Conservation (phyloP, 35 echinoderm and acorn worm genomes). For the Ophioderma brevispina region DNA sequence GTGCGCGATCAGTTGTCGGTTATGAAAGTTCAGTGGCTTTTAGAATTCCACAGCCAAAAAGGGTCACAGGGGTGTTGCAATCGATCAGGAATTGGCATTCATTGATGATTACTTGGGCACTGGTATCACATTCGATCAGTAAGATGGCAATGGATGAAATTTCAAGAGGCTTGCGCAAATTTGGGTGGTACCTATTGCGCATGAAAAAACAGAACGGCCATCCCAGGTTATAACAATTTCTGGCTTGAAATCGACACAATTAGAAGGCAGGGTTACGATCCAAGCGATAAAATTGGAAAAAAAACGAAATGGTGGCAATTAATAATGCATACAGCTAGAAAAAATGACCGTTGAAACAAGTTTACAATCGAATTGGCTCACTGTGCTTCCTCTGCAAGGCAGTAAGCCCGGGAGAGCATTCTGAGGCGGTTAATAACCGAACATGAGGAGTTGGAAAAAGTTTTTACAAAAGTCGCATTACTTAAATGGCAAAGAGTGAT, state of each 20-base stretch:
- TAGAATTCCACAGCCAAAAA: too few relatives aligned
- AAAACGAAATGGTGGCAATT: neutral
- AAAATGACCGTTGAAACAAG: neutral
- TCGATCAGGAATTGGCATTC: neutral
- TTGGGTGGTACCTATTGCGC: constrained; percentile 6
- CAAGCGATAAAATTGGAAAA: neutral
- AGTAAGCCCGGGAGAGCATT: constrained; percentile 31
- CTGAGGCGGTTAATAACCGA: neutral
- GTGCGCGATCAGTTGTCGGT: neutral
- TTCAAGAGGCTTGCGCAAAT: neutral
- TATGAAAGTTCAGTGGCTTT: neutral
- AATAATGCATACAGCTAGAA: neutral
- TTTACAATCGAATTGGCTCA: constrained; percentile 29
- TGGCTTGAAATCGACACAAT: constrained; percentile 29
- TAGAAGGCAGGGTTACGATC: neutral
- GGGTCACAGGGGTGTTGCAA: neutral
- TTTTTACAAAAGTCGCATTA: constrained; percentile 20
- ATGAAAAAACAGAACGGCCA: constrained; percentile 13
- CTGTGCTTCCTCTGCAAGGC: constrained; percentile 35
- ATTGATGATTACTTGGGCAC: neutral
- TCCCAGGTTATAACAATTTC: neutral
- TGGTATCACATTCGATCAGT: neutral
- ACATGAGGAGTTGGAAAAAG: neutral
- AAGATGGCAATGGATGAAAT: neutral
- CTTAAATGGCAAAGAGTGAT: neutral